A percentile compares a stretch with the other conserved stretches of the same genome.
Conservation (phyloP, 1,140 invertebrate genomes). For the Aplysia californica region DNA sequence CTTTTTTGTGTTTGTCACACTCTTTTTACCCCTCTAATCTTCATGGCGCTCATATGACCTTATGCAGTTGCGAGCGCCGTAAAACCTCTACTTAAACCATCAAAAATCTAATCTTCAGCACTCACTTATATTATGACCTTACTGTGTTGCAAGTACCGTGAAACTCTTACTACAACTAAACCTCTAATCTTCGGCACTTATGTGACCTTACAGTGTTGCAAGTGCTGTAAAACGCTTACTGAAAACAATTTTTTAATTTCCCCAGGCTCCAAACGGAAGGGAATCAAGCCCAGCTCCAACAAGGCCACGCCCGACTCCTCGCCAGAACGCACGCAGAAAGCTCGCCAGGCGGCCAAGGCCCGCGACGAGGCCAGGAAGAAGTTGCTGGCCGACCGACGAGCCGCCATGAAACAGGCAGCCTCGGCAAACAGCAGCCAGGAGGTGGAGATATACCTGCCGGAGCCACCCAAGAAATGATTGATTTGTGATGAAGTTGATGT, state of each 20-base stretch:
- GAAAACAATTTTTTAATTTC: too few species aligned
- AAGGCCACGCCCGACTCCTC: constrained; percentile 60
- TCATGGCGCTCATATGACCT: too few species aligned
- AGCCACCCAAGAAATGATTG: constrained; percentile 33
- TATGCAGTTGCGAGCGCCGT: too few species aligned
- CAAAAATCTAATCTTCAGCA: not conserved
- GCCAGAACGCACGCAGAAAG: constrained; percentile 66
- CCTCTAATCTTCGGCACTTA: too few species aligned
- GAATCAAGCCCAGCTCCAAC: constrained; percentile 37
- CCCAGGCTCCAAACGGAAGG: constrained; percentile 49
- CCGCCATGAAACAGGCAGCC: constrained; percentile 70
- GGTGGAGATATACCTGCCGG: constrained; percentile 60
- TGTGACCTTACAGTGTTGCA: too few species aligned
- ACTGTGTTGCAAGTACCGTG: too few species aligned
- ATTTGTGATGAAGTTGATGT: not conserved
- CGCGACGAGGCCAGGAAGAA: constrained; percentile 83
- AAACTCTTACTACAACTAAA: too few species aligned
- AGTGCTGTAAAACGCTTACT: too few species aligned
- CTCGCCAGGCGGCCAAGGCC: constrained; percentile 70
- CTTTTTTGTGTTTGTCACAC: too few species aligned
- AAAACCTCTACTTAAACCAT: not conserved
- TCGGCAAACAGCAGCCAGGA: constrained; percentile 28
- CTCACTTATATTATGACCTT: too few species aligned
- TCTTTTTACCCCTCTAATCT: too few species aligned
- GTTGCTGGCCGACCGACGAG: constrained; percentile 81